Evolutionary conservation across 2,113 vertebrate species (phyloP), one percentile per base, ranked within the genome.

Genomic region (Physeter macrocephalus): DNA sequence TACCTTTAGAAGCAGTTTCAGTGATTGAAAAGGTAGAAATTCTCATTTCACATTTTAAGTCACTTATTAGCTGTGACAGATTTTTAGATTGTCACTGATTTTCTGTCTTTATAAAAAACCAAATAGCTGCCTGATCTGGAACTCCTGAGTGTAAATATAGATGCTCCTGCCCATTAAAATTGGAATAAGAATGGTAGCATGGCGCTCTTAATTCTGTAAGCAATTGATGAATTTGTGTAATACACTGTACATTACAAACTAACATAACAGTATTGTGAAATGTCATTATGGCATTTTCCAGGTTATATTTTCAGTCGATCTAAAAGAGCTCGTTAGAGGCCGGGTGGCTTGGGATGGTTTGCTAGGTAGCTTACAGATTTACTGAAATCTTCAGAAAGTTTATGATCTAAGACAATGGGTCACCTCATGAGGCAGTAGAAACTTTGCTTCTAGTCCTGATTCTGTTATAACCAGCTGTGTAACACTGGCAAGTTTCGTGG

Each of bases 251-350:
- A 93, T 93, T 96, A 74, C 52, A 94, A 96, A 96, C 86, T 83
- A 97, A 87, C 74, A 77, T 67, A 94, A 81, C 89, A 81, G 75
- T 96, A 85, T 96, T 95, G 96, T 90, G 94, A 98, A 97, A 95
- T 97, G 95, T 96, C 97, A 96, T 98, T 96, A 96, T 88, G 97
- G 92, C 93, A 95, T 96, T 97, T 97, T 97, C 69, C 46, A 88
- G 95, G 96, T 98, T 87, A 84, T 97, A 94, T 95, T 97, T 97
- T 94, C 91, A 96, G 69, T 97, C 95, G 88, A 52, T 96, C 78
- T 95, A 59, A 95, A 97, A 97, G 85, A 93, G 78, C 93, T 97
- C 9, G 3, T 96, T 98, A 98, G 89, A 64, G 34, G 59, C 89
- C 74, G 39, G 61, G 67, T 18, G n/a, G 74, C 78, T 94, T 95